Evolutionary conservation across 53 echinoderm and acorn worm genomes (phyloP).

Genomic region (Luidia sarsii): DNA sequence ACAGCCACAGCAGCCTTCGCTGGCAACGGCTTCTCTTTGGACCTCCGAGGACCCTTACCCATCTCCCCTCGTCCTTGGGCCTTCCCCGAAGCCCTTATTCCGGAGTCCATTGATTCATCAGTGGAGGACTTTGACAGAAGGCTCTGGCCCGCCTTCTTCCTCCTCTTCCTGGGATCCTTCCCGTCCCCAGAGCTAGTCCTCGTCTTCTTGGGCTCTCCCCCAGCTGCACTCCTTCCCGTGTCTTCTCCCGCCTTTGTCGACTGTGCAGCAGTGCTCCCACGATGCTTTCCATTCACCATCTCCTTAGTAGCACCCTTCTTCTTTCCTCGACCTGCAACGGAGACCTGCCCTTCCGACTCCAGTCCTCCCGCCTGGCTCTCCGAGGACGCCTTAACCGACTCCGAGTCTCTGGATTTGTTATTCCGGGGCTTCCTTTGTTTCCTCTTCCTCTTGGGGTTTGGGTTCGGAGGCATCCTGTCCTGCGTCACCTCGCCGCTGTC

Average conservation of each 20-base stretch:
- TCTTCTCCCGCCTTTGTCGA: background rate
- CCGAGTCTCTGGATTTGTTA: too few relatives aligned
- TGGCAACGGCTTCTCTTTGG: too few relatives aligned
- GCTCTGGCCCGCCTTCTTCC: background rate
- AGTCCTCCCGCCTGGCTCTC: background rate
- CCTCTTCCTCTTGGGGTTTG: too few relatives aligned
- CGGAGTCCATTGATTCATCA: too few relatives aligned
- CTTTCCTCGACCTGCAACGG: too few relatives aligned
- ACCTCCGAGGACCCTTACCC: background rate
- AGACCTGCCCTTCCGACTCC: too few relatives aligned
- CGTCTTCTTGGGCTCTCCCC: background rate
- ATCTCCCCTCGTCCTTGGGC: background rate
- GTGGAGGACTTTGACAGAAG: too few relatives aligned
- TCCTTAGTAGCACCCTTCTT: conserved; percentile 9
- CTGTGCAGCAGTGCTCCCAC: background rate
- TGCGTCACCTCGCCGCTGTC: background rate
- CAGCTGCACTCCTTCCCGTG: background rate
- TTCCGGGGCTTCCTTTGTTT: too few relatives aligned
- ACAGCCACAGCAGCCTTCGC: background rate
- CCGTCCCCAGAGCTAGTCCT: background rate
- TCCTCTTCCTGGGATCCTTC: background rate
- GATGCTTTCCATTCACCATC: background rate
- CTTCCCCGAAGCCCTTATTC: too few relatives aligned
- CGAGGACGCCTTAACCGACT: background rate
- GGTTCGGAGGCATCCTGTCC: too few relatives aligned